A percentile compares a stretch with the other conserved stretches of the same genome.
Evolutionary conservation across 2,888 invertebrate species (phyloP).

Genomic region (Onchidella celtica): DNA sequence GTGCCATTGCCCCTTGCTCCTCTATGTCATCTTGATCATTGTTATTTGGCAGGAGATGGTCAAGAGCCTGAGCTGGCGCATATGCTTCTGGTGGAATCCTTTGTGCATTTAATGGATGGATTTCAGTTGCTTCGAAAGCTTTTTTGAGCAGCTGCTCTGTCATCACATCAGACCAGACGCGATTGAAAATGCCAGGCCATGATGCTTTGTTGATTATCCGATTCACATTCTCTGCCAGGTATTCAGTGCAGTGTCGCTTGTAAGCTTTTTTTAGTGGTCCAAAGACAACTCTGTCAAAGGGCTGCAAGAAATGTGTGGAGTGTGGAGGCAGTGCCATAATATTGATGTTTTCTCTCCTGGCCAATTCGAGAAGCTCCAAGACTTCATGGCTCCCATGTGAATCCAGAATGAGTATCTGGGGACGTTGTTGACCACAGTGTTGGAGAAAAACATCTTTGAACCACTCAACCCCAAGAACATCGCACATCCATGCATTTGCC

Average conservation of each 20-base stretch:
- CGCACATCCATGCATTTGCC: conserved; percentile 60
- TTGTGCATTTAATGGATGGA: conserved; percentile 47
- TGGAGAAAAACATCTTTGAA: conserved; percentile 56
- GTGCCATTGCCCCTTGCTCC: too few relatives aligned
- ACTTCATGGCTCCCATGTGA: conserved; percentile 50
- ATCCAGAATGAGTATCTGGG: conserved; percentile 61
- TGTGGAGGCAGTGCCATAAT: neutral
- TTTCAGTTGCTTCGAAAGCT: conserved; percentile 54
- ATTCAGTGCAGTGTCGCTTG: conserved; percentile 29
- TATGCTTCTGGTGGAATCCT: conserved; percentile 41
- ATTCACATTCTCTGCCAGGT: neutral
- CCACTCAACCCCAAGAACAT: conserved; percentile 59
- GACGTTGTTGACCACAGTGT: conserved; percentile 58
- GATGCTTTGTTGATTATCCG: conserved; percentile 11
- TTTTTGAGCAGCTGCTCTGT: too few relatives aligned
- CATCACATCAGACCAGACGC: too few relatives aligned
- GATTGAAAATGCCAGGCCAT: too few relatives aligned
- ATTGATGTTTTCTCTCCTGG: neutral
- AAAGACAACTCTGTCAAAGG: conserved; percentile 1
- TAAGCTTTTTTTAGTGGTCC: neutral
- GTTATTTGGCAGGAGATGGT: too few relatives aligned
- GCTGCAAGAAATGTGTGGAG: conserved; percentile 4
- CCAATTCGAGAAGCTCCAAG: neutral
- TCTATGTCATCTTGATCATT: too few relatives aligned
- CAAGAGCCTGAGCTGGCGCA: conserved; percentile 29